Percentiles rank a stretch among this genome's conserved stretches.
These are phyloP conservation scores for Litoditis marina DNA, from an alignment of 2,888 invertebrate genomes.

Conservation along the genomic window DNA sequence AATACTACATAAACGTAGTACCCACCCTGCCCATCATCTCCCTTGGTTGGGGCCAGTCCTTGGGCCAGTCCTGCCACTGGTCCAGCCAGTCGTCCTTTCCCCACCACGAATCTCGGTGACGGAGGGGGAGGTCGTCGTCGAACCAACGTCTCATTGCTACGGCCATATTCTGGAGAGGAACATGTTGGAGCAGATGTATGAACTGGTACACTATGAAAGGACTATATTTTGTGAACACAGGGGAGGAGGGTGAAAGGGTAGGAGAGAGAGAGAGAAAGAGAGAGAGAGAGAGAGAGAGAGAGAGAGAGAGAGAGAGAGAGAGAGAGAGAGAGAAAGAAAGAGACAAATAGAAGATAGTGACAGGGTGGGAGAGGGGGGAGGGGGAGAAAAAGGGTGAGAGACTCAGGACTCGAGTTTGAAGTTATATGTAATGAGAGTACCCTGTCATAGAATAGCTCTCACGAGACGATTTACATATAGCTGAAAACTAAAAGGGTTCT, in stretches of 20 bases:
- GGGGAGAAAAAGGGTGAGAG: conserved; percentile 3
- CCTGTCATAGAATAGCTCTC: too few relatives aligned
- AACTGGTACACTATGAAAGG: background rate
- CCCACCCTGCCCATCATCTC: conserved; percentile 54
- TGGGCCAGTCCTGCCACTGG: conserved; percentile 54
- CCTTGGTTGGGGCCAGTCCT: conserved; percentile 56
- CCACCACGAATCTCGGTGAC: conserved; percentile 36
- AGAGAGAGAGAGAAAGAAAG: background rate
- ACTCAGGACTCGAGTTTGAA: too few relatives aligned
- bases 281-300: background rate
- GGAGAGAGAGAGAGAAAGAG: background rate
- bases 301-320: conserved; percentile 2
- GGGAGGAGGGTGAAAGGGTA: background rate
- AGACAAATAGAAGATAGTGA: background rate
- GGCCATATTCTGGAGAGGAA: conserved; percentile 33
- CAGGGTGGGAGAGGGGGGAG: background rate
- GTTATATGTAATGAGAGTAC: too few relatives aligned
- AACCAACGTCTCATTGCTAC: conserved; percentile 31
- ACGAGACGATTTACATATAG: too few relatives aligned
- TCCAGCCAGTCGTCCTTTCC: conserved; percentile 44
- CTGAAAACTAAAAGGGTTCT: too few relatives aligned
- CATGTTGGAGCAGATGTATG: background rate
- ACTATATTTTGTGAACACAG: background rate
- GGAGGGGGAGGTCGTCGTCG: conserved; percentile 25
- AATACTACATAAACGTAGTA: background rate